Evolutionary conservation across 2,797 vertebrate genomes (phyloP), one percentile per base, ranked within the genome.

Genomic region (Balearica regulorum): DNA sequence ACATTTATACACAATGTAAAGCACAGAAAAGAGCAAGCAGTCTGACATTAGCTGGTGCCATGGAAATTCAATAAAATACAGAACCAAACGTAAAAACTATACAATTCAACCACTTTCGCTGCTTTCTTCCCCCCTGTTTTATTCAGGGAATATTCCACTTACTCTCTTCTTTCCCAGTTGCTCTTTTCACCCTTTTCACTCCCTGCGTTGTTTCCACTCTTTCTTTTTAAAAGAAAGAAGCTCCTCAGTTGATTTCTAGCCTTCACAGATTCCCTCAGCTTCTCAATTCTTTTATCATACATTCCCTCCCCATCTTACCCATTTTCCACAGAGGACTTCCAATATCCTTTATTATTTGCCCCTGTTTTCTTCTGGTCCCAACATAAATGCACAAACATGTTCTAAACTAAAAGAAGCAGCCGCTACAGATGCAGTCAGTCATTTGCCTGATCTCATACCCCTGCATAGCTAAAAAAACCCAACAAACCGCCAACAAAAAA

Each of bases 201-300:
- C 68, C 37, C 41, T 75, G 51, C 29, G 26, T 44, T 55, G 29
- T 35, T 71, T 57, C 26, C 7, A 51, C 55, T 61, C 51, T 70
- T 82, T n/a, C 25, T 73, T 70, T 61, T 70, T 21, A 46, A 10
- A 73, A 71, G 14, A 51, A 85, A 84, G 37, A 13, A 49, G 25
- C 9, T 75, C 60, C 48, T 64, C 39, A 31, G 20, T 37, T 62
- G 53, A 60, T 41, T 62, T 53, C 41, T n/a, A 75, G n/a, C 57
- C 39, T 90, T 70, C 31, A 65, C 28, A 79, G 31, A 46, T 35
- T 53, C 94, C 91, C 93, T 97, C 94, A 91, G 57, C 89, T 87
- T 83, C 54, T 71, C 26, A 69, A 37, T 26, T 60, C 8, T 58
- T 65, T 70, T n/a, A 28, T 60, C 51, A 33, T n/a, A 60, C 9